These are phyloP conservation scores for Caenorhabditis virilis DNA, from an alignment of 2,888 invertebrate genomes.

Conservation along the genomic window DNA sequence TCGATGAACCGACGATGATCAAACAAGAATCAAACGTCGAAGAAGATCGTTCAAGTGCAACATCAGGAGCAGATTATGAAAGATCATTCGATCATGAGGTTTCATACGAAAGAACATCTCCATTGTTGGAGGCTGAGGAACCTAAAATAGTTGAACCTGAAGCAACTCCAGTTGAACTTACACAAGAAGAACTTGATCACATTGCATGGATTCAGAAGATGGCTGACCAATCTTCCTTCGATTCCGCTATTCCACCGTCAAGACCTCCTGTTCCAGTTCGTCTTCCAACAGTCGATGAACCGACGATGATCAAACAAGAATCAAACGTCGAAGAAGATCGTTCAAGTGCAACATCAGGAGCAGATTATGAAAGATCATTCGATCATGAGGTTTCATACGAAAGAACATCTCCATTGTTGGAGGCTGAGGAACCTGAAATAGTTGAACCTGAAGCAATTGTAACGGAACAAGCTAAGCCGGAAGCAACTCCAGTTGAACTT, in stretches of 20 bases:
- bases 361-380: background rate
- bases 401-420: constrained; percentile 13
- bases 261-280: background rate
- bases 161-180: too few relatives aligned
- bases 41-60: background rate
- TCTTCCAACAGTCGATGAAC: background rate
- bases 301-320: background rate
- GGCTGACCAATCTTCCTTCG: constrained; percentile 12
- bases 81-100: background rate
- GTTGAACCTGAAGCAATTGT: too few relatives aligned
- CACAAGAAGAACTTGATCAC: constrained; percentile 52
- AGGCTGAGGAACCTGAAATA: constrained; percentile 8
- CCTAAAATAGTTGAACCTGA: too few relatives aligned
- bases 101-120: background rate
- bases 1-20: background rate
- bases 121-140: constrained; percentile 1
- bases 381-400: background rate
- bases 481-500: constrained; percentile 10
- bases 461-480: constrained; percentile 4
- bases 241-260: background rate
- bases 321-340: background rate
- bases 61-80: background rate
- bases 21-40: background rate
- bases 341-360: background rate
- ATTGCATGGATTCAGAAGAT: constrained; percentile 31